Percentiles rank a stretch among this genome's conserved stretches.
Evolutionary conservation across 2,113 vertebrate species (phyloP).

Genomic region (Onychostruthus taczanowskii): DNA sequence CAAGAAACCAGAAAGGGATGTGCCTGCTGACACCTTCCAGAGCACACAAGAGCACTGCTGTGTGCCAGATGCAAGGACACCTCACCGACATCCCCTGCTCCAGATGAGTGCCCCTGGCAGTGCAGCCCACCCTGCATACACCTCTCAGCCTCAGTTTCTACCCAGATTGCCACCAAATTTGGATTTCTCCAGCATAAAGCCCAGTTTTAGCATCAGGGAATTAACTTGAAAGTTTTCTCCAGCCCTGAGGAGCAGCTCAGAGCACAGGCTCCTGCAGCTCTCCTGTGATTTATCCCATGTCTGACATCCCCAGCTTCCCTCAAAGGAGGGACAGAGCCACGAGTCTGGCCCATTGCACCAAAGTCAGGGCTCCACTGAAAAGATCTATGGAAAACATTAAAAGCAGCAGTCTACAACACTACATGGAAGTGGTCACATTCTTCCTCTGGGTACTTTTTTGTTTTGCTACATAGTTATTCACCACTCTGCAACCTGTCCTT

Average conservation of each 20-base stretch:
- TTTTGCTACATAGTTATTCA: neutral
- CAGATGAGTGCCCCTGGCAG: neutral
- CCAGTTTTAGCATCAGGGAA: neutral
- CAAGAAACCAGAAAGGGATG: neutral
- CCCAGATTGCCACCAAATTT: neutral
- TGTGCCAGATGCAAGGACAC: neutral
- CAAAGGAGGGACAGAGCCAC: neutral
- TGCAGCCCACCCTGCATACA: neutral
- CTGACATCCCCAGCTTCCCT: neutral
- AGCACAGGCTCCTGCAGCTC: neutral
- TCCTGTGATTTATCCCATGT: neutral
- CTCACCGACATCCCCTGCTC: neutral
- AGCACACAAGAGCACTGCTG: neutral
- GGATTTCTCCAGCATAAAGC: neutral
- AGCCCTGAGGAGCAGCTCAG: neutral
- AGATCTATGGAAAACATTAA: fast-evolving
- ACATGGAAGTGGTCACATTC: neutral
- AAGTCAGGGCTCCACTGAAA: neutral
- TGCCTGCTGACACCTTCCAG: neutral
- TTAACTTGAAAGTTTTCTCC: neutral
- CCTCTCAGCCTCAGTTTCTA: neutral
- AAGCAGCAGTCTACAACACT: neutral
- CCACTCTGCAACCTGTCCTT: neutral
- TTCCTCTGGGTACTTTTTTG: neutral
- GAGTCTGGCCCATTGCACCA: neutral